Percentiles rank a stretch among this genome's conserved stretches.
These are phyloP conservation scores for Synodontis membranacea DNA, from an alignment of 2,113 vertebrate genomes.

Conservation along the genomic window DNA sequence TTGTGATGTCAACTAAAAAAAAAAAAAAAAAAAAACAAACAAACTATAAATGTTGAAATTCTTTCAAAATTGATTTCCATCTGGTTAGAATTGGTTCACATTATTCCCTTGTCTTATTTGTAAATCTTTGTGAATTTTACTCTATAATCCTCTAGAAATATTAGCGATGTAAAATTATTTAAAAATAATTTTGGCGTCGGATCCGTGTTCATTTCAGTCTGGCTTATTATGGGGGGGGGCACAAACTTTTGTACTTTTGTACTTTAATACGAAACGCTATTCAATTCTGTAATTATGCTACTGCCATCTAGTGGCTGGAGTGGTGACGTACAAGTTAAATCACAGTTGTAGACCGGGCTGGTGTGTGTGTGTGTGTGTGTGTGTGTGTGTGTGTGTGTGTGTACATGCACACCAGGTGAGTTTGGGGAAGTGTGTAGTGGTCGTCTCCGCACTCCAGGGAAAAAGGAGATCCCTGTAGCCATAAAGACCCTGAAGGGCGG, in stretches of 20 bases:
- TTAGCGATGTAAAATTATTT: neutral
- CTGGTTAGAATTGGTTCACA: neutral
- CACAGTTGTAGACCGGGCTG: no score
- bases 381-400: conserved; percentile 27
- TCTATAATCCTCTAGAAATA: neutral
- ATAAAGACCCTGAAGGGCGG: conserved; percentile 97
- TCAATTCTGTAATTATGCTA: conserved; percentile 1
- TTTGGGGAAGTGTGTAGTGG: conserved; percentile 98
- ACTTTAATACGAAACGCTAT: neutral
- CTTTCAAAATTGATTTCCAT: neutral
- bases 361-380: conserved; percentile 16
- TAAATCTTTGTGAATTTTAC: neutral
- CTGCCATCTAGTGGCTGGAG: conserved; percentile 62
- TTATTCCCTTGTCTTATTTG: neutral
- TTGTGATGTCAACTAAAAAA: neutral
- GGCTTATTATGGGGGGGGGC: neutral
- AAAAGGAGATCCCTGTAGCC: conserved; percentile 90
- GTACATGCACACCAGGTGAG: conserved; percentile 76
- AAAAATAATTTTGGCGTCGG: neutral
- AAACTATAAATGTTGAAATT: neutral
- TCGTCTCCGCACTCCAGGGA: conserved; percentile 85
- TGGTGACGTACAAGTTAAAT: neutral
- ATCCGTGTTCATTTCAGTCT: neutral
- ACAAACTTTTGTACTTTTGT: neutral
- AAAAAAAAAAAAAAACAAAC: no score